phyloP scores from a whole-genome alignment of 2,797 vertebrate genomes.

The Sebastes umbrosus region DNA sequence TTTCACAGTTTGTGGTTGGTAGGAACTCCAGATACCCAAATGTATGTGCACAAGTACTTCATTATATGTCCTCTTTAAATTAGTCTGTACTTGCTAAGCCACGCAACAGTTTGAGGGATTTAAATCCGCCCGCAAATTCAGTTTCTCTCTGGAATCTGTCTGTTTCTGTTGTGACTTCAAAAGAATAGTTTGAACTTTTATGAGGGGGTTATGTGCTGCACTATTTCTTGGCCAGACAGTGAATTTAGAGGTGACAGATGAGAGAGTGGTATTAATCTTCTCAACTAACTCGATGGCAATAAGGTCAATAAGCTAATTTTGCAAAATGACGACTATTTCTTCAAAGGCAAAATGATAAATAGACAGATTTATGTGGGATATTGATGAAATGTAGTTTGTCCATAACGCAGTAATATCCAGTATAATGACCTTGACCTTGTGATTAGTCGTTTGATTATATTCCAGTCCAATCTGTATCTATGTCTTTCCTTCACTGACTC shows the following conservation, averaged over 20 bases:
- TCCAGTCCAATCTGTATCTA: background rate
- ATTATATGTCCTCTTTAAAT: background rate
- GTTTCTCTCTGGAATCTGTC: background rate
- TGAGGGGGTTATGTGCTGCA: background rate
- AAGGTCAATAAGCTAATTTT: background rate
- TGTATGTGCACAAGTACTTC: background rate
- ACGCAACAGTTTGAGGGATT: background rate
- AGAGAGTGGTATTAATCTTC: background rate
- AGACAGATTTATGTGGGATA: background rate
- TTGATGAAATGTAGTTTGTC: background rate
- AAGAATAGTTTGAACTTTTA: background rate
- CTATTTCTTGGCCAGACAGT: background rate
- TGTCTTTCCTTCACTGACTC: background rate
- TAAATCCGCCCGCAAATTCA: background rate
- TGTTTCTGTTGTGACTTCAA: background rate
- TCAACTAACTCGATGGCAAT: background rate
- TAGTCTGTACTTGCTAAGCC: background rate
- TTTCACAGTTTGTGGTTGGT: background rate
- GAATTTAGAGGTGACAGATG: background rate
- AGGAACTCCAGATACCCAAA: background rate
- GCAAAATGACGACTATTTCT: background rate
- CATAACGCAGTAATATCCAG: background rate
- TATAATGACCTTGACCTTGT: background rate
- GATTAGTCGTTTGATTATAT: background rate
- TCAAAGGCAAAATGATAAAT: background rate